phyloP scores from a whole-genome alignment of 2,888 invertebrate genomes.

The Hirtodrosophila confusa region DNA sequence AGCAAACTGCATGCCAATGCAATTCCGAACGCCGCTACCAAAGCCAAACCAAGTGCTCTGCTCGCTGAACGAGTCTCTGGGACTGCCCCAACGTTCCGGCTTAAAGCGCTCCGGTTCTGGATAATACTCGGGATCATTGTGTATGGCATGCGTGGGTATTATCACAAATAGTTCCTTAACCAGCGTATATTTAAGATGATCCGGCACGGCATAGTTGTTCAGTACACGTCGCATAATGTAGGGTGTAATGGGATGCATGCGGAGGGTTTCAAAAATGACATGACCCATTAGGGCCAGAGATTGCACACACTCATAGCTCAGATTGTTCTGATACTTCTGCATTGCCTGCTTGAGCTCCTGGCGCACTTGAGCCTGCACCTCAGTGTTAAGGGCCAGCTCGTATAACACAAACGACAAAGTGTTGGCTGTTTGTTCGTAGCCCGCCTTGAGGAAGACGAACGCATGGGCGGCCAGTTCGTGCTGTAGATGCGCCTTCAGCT shows the following conservation, averaged over 20 bases:
- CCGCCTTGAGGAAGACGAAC: conserved; percentile 84
- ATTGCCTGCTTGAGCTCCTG: conserved; percentile 74
- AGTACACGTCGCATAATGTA: conserved; percentile 83
- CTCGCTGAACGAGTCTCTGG: conserved; percentile 84
- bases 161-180: conserved; percentile 82
- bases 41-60: conserved; percentile 83
- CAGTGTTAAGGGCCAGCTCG: conserved; percentile 77
- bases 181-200: conserved; percentile 74
- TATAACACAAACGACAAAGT: conserved; percentile 85
- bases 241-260: conserved; percentile 86
- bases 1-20: conserved; percentile 83
- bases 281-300: conserved; percentile 79
- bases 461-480: conserved; percentile 82
- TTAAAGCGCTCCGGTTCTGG: conserved; percentile 87
- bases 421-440: conserved; percentile 88
- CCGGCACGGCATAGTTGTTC: conserved; percentile 84
- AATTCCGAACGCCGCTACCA: conserved; percentile 84
- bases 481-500: conserved; percentile 72
- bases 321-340: conserved; percentile 63
- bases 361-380: conserved; percentile 71
- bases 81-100: conserved; percentile 86
- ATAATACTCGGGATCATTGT: conserved; percentile 87
- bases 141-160: conserved; percentile 86
- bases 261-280: conserved; percentile 85
- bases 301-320: conserved; percentile 79